Percentiles rank a stretch among this genome's conserved stretches.
Evolutionary conservation across 92 coral and sea anemone genomes (phyloP).

Genomic region (Zoanthus gigantus): DNA sequence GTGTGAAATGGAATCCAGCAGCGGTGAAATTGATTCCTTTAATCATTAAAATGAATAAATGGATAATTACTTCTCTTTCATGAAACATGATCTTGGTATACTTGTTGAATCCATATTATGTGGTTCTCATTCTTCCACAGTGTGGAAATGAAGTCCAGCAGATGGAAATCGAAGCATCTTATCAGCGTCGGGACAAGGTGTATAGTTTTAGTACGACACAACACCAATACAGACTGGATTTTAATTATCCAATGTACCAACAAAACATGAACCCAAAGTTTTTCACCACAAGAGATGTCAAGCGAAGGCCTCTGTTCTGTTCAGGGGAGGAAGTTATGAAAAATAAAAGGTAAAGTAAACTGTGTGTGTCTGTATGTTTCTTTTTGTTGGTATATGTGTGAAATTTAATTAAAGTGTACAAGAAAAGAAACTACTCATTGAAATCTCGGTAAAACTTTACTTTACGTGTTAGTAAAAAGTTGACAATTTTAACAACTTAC

Average conservation of each 20-base stretch:
- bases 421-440: no score
- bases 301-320: conserved; percentile 72
- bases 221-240: conserved; percentile 57
- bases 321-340: conserved; percentile 46
- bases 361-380: no score
- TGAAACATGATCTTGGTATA: no score
- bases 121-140: not conserved
- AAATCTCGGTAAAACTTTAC: no score
- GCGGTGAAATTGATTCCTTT: no score
- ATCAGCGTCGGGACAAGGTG: conserved; percentile 42
- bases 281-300: conserved; percentile 46
- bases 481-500: no score
- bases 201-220: conserved; percentile 38
- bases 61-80: no score
- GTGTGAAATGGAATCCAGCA: no score
- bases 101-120: not conserved
- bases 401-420: no score
- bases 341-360: conserved; percentile 36
- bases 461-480: no score
- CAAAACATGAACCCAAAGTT: conserved; percentile 61
- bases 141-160: conserved; percentile 14
- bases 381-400: no score
- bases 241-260: conserved; percentile 67
- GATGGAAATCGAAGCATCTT: conserved; percentile 55
- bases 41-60: no score